Conservation (phyloP, 2,113 vertebrate species). For the Pseudois nayaur region DNA sequence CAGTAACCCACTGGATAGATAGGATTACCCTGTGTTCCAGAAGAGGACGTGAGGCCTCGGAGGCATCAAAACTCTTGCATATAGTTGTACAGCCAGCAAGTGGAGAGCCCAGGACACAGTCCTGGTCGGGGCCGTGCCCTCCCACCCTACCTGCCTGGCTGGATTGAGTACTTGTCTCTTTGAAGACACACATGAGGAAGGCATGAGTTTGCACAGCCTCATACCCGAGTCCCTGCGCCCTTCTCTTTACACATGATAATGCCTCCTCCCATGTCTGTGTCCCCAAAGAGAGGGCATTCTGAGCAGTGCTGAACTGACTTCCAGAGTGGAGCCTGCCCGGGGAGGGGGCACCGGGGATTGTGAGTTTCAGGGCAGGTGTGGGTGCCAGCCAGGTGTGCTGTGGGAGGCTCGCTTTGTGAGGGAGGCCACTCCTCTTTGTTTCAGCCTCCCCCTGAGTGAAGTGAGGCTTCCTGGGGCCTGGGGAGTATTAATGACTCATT, state of each 20-base stretch:
- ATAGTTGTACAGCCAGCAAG: background rate
- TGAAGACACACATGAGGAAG: background rate
- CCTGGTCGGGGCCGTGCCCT: background rate
- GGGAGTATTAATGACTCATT: background rate
- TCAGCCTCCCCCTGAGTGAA: background rate
- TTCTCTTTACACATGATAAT: background rate
- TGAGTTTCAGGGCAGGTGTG: background rate
- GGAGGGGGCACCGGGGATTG: background rate
- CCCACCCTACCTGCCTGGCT: background rate
- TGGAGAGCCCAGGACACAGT: background rate
- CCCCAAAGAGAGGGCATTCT: background rate
- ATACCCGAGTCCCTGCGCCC: background rate
- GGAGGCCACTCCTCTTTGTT: background rate
- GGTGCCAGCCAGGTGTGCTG: background rate
- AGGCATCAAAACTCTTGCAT: background rate
- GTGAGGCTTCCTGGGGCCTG: background rate
- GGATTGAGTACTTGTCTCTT: background rate
- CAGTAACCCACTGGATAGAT: background rate
- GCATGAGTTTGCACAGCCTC: background rate
- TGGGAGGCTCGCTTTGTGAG: background rate
- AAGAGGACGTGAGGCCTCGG: background rate
- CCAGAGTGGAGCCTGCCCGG: accelerated
- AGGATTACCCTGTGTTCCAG: background rate
- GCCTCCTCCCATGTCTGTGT: background rate
- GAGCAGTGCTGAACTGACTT: background rate